Base-by-base conservation (phyloP, 2,888 invertebrate species). In the Balanococcus diminutus region DNA sequence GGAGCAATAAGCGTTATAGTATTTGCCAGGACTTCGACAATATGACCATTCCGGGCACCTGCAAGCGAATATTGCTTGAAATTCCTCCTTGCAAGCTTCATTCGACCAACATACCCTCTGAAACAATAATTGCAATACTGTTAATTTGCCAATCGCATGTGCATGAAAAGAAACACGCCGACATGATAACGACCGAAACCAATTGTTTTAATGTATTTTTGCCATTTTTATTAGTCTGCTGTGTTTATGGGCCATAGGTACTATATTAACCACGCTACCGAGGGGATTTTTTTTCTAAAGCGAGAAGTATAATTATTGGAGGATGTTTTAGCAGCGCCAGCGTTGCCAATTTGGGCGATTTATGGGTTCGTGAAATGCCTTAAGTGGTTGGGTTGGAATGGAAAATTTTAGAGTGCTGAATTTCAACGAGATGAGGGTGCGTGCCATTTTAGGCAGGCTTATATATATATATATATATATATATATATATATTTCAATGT, bases 91-190 rank as follows among this genome's bases (percentile, higher is more conserved):
- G 91, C 96, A 97, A 22, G 96, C 94, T 91, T 97, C 96, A 90
- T 96, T 96, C 95, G 96, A 96, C 96, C 96, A 96, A 90, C 96
- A 96, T 83, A 95, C 96, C 89, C 96, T 93, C 96, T 96, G 90
- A 82, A 91, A 91, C 87, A 83, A 87, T 28, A 84, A 86, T 61
- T 1, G 16, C 1, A 75, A 75, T 28, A n/a, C n/a, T 81, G 16
- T 42, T 81, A 81, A 67, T 67, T 67, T 67, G 67, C 67, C 67
- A 28, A 67, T 67, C 14, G 67, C 28, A 67, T 67, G 25, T 16
- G 67, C 67, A 28, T 28, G 28, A 67, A 67, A 14, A 67, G 67
- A 14, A 67, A 67, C 28, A 56, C 19, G 56, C 67, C 67, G 28
- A 67, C 67, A 28, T 28, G 67, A 67, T 67, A 67, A 67, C 28